Percentiles rank a stretch among this genome's conserved stretches.
These are phyloP conservation scores for Petrophora chlorosata DNA, from an alignment of 2,888 invertebrate genomes.

Conservation along the genomic window DNA sequence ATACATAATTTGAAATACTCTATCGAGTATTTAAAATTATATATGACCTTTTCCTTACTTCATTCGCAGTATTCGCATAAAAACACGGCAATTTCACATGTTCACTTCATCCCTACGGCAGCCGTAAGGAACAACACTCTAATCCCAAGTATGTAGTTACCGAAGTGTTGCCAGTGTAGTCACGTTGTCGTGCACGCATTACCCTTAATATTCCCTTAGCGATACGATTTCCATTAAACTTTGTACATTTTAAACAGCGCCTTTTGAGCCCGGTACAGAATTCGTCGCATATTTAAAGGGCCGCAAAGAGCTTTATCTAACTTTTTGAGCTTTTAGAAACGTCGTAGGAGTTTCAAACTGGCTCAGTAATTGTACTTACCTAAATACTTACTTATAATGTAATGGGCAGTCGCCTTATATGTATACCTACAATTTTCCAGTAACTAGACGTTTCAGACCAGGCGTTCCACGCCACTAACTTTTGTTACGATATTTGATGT, in stretches of 20 bases:
- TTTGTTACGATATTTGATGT: too few relatives aligned
- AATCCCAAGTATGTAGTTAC: constrained; percentile 18
- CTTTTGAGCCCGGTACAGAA: constrained; percentile 68
- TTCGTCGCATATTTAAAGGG: constrained; percentile 76
- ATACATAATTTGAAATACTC: too few relatives aligned
- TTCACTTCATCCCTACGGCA: background rate
- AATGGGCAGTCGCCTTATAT: too few relatives aligned
- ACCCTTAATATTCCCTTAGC: constrained; percentile 71
- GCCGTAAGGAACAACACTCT: background rate
- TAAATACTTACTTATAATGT: too few relatives aligned
- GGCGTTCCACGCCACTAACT: too few relatives aligned
- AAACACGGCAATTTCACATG: background rate
- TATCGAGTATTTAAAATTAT: too few relatives aligned
- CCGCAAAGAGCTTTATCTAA: constrained; percentile 72
- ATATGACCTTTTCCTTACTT: too few relatives aligned
- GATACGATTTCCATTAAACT: constrained; percentile 73
- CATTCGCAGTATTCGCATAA: too few relatives aligned
- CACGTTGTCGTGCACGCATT: constrained; percentile 51
- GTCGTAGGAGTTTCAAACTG: constrained; percentile 21
- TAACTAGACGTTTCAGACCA: too few relatives aligned
- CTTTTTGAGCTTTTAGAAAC: constrained; percentile 60
- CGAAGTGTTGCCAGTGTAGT: constrained; percentile 23
- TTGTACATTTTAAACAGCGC: constrained; percentile 75
- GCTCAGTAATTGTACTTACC: background rate
- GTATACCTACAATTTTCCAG: too few relatives aligned